Conservation (phyloP, 2,797 vertebrate species). For the Glossophaga mutica region DNA sequence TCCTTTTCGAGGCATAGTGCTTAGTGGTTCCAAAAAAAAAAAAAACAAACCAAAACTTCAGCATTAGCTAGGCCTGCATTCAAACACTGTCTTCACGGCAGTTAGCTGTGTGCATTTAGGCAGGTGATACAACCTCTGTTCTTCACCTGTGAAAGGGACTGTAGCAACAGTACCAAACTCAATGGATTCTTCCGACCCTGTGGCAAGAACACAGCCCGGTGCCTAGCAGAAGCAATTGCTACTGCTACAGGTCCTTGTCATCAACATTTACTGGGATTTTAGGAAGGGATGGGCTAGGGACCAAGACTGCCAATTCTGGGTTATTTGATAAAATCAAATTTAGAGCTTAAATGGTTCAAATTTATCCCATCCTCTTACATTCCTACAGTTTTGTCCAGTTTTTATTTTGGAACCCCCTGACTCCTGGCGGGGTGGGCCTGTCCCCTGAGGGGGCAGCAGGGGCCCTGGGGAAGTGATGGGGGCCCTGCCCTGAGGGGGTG, state of each 20-base stretch:
- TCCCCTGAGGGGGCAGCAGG: neutral
- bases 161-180: neutral
- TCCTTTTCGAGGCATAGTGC: neutral
- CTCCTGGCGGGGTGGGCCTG: neutral
- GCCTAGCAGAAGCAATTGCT: neutral
- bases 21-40: neutral
- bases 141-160: neutral
- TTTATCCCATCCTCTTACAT: neutral
- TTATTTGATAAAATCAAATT: neutral
- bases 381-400: neutral
- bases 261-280: neutral
- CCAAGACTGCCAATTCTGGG: neutral
- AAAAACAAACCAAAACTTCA: too few relatives aligned
- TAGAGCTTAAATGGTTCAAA: neutral
- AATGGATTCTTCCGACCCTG: fast-evolving
- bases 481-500: neutral
- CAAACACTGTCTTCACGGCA: neutral
- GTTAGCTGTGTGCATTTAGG: neutral
- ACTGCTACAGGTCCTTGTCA: neutral
- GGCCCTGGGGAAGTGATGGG: neutral
- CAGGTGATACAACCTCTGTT: neutral
- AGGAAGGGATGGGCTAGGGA: neutral
- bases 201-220: neutral
- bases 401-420: neutral
- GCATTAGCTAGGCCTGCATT: neutral